Conservation (phyloP, 2,113 vertebrate species). For the Alligator mississippiensis region DNA sequence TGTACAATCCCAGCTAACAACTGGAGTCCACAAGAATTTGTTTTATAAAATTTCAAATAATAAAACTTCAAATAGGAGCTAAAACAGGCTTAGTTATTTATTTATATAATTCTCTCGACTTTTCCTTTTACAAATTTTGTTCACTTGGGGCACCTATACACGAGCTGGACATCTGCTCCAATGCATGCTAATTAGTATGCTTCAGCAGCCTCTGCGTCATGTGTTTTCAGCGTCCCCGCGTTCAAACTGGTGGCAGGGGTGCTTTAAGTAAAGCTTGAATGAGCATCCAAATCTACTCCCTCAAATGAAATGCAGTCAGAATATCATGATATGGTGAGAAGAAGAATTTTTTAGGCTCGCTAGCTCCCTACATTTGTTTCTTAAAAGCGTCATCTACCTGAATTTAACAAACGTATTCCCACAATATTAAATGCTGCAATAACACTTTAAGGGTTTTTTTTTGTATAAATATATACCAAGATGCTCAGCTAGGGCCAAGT, state of each 20-base stretch:
- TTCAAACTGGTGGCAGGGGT: too few relatives aligned
- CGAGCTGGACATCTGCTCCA: too few relatives aligned
- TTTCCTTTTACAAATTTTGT: too few relatives aligned
- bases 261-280: too few relatives aligned
- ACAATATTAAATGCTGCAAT: background rate
- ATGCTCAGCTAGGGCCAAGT: too few relatives aligned
- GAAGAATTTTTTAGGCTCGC: background rate
- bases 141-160: too few relatives aligned
- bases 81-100: background rate
- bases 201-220: too few relatives aligned
- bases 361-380: background rate
- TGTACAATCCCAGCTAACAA: background rate
- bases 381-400: background rate
- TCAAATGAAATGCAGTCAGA: background rate
- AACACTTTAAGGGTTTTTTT: background rate
- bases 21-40: background rate
- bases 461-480: background rate
- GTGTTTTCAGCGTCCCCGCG: too few relatives aligned
- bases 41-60: background rate
- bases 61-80: background rate
- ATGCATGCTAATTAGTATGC: too few relatives aligned
- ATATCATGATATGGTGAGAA: background rate
- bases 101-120: too few relatives aligned
- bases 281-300: background rate
- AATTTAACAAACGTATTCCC: background rate